Conservation (phyloP, 2,797 vertebrate species). For the Pogoniulus pusillus region DNA sequence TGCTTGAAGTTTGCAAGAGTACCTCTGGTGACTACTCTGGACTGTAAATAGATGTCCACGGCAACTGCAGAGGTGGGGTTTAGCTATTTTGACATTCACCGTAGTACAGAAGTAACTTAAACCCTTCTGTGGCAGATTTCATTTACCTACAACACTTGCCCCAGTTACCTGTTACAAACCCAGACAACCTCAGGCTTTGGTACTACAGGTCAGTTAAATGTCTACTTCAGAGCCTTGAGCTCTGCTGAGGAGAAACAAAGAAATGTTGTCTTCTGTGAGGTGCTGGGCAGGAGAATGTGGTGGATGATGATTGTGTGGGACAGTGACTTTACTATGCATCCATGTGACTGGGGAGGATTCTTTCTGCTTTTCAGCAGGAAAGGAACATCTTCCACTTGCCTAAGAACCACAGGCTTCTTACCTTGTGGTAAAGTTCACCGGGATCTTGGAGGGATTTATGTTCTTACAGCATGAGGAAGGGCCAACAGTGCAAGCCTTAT, state of each 20-base stretch:
- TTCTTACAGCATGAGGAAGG: not conserved
- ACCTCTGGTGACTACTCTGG: not conserved
- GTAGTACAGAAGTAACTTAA: not conserved
- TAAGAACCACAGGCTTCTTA: not conserved
- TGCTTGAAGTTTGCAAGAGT: not conserved
- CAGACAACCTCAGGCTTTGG: not conserved
- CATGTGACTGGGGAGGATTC: not conserved
- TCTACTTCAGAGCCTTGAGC: not conserved
- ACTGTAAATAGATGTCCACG: not conserved
- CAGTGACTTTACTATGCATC: not conserved
- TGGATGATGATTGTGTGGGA: not conserved
- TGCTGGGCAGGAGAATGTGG: not conserved
- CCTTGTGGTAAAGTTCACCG: not conserved
- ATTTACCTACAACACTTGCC: conserved; percentile 10
- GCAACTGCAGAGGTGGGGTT: not conserved
- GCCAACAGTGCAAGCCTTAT: not conserved
- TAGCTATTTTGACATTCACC: not conserved
- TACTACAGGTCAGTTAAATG: not conserved
- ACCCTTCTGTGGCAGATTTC: not conserved
- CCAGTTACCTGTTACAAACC: not conserved
- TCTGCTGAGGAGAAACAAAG: not conserved
- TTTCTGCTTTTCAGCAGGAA: fast-evolving
- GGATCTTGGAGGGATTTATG: not conserved
- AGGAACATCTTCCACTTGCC: not conserved
- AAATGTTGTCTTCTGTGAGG: not conserved